A percentile compares a stretch with the other conserved stretches of the same genome.
These are phyloP conservation scores for Pyrochroa serraticornis DNA, from an alignment of 2,888 invertebrate species.

Conservation along the genomic window DNA sequence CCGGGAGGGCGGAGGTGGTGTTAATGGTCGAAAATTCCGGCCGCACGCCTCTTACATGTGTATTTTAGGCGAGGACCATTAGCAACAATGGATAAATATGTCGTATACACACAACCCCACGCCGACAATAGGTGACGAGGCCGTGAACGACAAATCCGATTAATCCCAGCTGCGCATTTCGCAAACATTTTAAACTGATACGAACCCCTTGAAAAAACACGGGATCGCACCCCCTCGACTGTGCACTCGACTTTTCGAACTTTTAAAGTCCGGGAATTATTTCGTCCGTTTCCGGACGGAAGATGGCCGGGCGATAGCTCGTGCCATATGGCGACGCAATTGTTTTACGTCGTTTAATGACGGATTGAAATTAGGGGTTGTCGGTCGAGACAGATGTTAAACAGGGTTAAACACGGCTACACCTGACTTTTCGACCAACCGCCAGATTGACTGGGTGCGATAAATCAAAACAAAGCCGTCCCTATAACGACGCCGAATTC, in stretches of 20 bases:
- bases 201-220: conserved; percentile 35
- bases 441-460: conserved; percentile 32
- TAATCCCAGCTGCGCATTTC: conserved; percentile 58
- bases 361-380: conserved; percentile 40
- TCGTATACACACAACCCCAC: conserved; percentile 44
- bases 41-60: conserved; percentile 54
- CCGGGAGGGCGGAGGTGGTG: neutral
- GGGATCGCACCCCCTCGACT: neutral
- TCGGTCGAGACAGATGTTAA: conserved; percentile 42
- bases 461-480: conserved; percentile 8
- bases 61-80: conserved; percentile 47
- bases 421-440: conserved; percentile 48
- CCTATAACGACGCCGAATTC: neutral
- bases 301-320: conserved; percentile 12
- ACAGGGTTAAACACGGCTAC: conserved; percentile 42
- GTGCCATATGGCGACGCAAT: conserved; percentile 21
- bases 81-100: conserved; percentile 48
- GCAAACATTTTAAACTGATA: conserved; percentile 53
- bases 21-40: conserved; percentile 32
- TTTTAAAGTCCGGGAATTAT: conserved; percentile 49
- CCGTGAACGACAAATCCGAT: conserved; percentile 55
- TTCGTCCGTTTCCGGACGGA: conserved; percentile 11
- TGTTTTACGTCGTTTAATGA: conserved; percentile 35
- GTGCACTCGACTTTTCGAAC: conserved; percentile 43
- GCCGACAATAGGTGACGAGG: conserved; percentile 45